Conservation (phyloP, 2,888 invertebrate species). For the Tanaodytes sp. region DNA sequence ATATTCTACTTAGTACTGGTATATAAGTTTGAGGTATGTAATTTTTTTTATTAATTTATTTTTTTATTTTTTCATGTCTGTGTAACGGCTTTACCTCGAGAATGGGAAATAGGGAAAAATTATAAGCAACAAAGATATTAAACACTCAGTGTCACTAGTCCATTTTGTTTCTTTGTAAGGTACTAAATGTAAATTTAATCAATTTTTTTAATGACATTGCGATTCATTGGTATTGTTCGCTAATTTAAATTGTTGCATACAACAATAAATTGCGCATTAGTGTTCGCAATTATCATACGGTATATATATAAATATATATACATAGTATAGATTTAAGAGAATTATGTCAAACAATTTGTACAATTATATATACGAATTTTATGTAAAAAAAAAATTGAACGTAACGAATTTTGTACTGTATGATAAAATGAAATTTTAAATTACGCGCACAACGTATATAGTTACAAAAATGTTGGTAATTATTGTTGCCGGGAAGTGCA, state of each 20-base stretch:
- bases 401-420: constrained; percentile 51
- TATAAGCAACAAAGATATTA: constrained; percentile 38
- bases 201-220: constrained; percentile 16
- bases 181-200: constrained; percentile 20
- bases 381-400: constrained; percentile 43
- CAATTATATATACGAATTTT: constrained; percentile 46
- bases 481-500: constrained; percentile 41
- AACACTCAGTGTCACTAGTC: constrained; percentile 54
- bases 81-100: constrained; percentile 2
- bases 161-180: constrained; percentile 36
- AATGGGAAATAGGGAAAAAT: constrained; percentile 13
- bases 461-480: constrained; percentile 46
- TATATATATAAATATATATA: constrained; percentile 12
- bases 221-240: constrained; percentile 2
- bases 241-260: neutral
- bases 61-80: no score
- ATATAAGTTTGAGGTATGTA: constrained; percentile 20
- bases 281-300: constrained; percentile 23
- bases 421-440: constrained; percentile 27
- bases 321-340: constrained; percentile 8
- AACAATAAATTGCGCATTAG: constrained; percentile 20
- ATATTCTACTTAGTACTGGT: constrained; percentile 14
- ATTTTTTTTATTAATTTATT: neutral
- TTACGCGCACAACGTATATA: constrained; percentile 38
- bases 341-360: constrained; percentile 43